Percentiles rank a stretch among this genome's conserved stretches.
Evolutionary conservation across 2,888 invertebrate species (phyloP).

Genomic region (Conomelus anceps): DNA sequence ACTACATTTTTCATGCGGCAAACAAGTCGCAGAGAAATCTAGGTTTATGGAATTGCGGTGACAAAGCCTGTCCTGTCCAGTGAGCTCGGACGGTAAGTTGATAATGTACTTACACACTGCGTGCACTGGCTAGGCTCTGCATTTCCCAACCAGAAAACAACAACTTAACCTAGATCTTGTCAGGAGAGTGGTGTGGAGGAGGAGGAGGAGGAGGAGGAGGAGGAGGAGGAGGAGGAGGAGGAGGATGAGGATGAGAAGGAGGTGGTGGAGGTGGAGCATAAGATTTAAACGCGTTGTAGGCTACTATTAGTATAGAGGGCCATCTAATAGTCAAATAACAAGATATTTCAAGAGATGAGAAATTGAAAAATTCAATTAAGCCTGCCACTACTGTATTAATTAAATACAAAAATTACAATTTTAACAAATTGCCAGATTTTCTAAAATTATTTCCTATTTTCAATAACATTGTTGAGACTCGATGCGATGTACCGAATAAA

Average conservation of each 20-base stretch:
- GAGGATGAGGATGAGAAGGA: not conserved
- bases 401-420: no score
- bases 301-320: not conserved
- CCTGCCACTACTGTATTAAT: no score
- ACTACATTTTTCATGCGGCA: no score
- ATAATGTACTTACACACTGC: no score
- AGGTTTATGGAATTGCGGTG: not conserved
- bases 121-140: not conserved
- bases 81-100: not conserved
- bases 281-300: not conserved
- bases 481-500: no score
- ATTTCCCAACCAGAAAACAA: not conserved
- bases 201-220: not conserved
- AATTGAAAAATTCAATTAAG: no score
- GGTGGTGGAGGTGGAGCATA: not conserved
- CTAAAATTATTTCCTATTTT: no score
- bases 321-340: no score
- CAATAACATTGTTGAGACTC: no score
- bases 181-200: not conserved
- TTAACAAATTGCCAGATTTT: no score
- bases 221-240: not conserved
- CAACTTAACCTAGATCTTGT: not conserved
- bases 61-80: not conserved
- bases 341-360: no score
- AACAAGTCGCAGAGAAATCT: conserved; percentile 3